Evolutionary conservation across 2,797 vertebrate species (phyloP).

Genomic region (Toxotes lorentzi): DNA sequence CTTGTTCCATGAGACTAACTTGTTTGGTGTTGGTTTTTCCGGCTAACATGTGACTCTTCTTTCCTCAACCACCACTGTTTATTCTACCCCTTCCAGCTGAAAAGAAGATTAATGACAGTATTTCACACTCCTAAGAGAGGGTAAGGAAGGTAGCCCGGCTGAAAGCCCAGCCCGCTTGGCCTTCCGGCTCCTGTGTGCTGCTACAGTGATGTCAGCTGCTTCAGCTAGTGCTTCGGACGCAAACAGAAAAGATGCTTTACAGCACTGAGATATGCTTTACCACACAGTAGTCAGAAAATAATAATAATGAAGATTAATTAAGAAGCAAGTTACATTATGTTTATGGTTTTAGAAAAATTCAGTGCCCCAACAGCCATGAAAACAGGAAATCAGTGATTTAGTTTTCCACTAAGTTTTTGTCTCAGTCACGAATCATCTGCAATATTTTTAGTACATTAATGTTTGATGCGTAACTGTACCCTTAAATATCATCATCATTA

Average conservation of each 20-base stretch:
- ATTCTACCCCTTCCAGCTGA: constrained; percentile 82
- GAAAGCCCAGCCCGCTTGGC: constrained; percentile 72
- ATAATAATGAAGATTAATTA: neutral
- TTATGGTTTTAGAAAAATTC: constrained; percentile 1
- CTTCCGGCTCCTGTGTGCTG: constrained; percentile 77
- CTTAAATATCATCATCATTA: constrained; percentile 36
- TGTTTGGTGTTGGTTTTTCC: constrained; percentile 80
- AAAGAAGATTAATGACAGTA: constrained; percentile 87
- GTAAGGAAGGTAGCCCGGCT: constrained; percentile 85
- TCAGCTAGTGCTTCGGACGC: constrained; percentile 74
- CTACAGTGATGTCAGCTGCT: constrained; percentile 80
- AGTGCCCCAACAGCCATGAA: neutral
- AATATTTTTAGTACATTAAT: constrained; percentile 15
- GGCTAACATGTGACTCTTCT: constrained; percentile 81
- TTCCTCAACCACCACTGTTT: constrained; percentile 78
- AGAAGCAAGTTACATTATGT: constrained; percentile 15
- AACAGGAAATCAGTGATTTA: constrained; percentile 17
- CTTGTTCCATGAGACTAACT: constrained; percentile 76
- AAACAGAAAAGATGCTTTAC: constrained; percentile 50
- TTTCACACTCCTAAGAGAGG: constrained; percentile 83
- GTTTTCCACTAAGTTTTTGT: neutral
- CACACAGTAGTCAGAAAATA: constrained; percentile 11
- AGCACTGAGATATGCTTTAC: constrained; percentile 46
- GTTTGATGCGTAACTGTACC: neutral
- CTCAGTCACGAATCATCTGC: constrained; percentile 5